These are phyloP conservation scores for Pachyseris speciosa DNA, from an alignment of 64 coral and sea anemone species.

Conservation along the genomic window DNA sequence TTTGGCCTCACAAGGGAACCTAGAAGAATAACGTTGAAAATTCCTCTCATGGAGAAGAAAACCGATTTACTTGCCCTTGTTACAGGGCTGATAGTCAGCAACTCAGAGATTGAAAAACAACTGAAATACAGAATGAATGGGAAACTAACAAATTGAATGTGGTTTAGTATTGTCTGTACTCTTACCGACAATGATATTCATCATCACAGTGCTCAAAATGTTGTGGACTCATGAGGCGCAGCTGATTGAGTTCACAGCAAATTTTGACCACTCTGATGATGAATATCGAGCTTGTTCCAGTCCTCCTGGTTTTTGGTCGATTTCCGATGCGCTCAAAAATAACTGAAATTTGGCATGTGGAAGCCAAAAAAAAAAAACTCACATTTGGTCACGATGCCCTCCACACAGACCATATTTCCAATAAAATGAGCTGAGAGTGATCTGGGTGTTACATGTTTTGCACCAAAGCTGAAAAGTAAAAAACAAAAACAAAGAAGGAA, in stretches of 20 bases:
- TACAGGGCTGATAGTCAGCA: not conserved
- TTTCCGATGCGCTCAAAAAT: too few species aligned
- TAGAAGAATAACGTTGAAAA: too few species aligned
- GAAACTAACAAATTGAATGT: too few species aligned
- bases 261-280: too few species aligned
- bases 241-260: too few species aligned
- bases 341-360: not conserved
- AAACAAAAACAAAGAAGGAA: not conserved
- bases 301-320: too few species aligned
- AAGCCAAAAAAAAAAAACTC: conserved; percentile 31
- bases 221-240: too few species aligned
- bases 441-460: conserved; percentile 98
- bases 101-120: not conserved
- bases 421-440: conserved; percentile 86
- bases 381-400: conserved; percentile 99
- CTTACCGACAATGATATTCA: too few species aligned
- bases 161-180: too few species aligned
- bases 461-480: conserved; percentile 86
- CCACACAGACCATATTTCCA: conserved; percentile 93
- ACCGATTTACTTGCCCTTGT: not conserved
- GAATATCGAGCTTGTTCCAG: too few species aligned
- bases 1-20: conserved; percentile 95
- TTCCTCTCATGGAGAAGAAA: too few species aligned
- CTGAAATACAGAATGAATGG: not conserved
- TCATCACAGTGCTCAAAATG: too few species aligned